A percentile compares a stretch with the other conserved stretches of the same genome.
These are phyloP conservation scores for Asarcornis scutulata DNA, from an alignment of 2,113 vertebrate species.

Conservation along the genomic window DNA sequence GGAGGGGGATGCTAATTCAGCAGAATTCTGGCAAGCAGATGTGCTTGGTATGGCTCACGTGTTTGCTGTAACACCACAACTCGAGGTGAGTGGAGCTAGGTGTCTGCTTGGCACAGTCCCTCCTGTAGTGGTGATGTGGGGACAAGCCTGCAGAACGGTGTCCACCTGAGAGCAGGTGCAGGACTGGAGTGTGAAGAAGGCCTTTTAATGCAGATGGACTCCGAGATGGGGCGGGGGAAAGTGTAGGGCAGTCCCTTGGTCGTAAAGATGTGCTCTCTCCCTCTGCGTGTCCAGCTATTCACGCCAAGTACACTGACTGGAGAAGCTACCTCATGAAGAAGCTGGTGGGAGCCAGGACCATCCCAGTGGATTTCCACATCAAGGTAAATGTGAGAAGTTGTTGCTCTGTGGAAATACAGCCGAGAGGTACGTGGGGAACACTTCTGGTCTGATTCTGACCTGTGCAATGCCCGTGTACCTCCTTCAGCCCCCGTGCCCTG, in stretches of 20 bases:
- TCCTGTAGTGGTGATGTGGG: neutral
- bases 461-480: neutral
- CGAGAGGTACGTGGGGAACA: neutral
- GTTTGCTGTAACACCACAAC: neutral
- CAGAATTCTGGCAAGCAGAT: neutral
- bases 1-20: neutral
- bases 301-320: conserved; percentile 86
- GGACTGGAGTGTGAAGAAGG: neutral
- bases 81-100: neutral
- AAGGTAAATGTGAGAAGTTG: conserved; percentile 80
- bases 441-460: neutral
- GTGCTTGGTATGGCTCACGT: neutral
- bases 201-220: neutral
- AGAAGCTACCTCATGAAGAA: conserved; percentile 92
- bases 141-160: neutral
- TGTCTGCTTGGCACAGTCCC: neutral
- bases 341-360: conserved; percentile 88
- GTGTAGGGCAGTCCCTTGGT: neutral
- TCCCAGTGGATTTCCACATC: conserved; percentile 92
- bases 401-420: neutral
- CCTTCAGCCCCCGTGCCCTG: neutral
- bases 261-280: neutral
- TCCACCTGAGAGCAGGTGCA: neutral
- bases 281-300: conserved; percentile 70
- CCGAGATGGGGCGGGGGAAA: neutral